phyloP scores from a whole-genome alignment of 2,113 vertebrate genomes.

The Vidua macroura region DNA sequence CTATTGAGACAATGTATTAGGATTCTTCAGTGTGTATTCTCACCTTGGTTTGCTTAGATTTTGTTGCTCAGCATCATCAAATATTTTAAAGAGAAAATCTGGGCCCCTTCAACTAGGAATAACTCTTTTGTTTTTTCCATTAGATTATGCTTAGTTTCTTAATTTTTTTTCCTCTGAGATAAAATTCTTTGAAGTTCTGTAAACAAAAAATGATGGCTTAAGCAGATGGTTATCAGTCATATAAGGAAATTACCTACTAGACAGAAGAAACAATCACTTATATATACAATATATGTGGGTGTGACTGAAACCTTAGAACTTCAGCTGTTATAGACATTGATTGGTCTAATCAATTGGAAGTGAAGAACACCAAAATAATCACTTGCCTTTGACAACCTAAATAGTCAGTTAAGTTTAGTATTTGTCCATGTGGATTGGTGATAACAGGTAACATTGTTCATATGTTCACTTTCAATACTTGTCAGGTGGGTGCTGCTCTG shows the following conservation, averaged over 20 bases:
- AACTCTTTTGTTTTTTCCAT: not conserved
- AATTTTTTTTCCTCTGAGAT: not conserved
- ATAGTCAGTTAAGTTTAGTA: not conserved
- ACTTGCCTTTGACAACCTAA: not conserved
- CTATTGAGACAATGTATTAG: not conserved
- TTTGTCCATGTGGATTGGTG: not conserved
- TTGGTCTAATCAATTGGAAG: not conserved
- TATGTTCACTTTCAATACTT: not conserved
- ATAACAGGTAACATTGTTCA: not conserved
- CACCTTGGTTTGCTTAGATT: slow-evolving; percentile 22
- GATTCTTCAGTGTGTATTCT: slow-evolving; percentile 36
- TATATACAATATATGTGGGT: not conserved
- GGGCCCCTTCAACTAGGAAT: not conserved
- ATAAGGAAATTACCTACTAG: not conserved
- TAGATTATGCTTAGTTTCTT: not conserved
- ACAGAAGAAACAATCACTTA: not conserved
- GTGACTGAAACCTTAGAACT: not conserved
- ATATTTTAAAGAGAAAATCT: slow-evolving; percentile 10
- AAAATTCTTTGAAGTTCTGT: not conserved
- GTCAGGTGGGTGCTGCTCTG: not conserved
- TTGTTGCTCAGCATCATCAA: slow-evolving; percentile 60
- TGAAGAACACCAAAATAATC: not conserved
- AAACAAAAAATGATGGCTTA: not conserved
- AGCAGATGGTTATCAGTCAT: not conserved
- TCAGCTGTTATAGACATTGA: not conserved